Percentiles rank a stretch among this genome's conserved stretches.
phyloP scores from a whole-genome alignment of 2,113 vertebrate genomes.

The Pipra filicauda region DNA sequence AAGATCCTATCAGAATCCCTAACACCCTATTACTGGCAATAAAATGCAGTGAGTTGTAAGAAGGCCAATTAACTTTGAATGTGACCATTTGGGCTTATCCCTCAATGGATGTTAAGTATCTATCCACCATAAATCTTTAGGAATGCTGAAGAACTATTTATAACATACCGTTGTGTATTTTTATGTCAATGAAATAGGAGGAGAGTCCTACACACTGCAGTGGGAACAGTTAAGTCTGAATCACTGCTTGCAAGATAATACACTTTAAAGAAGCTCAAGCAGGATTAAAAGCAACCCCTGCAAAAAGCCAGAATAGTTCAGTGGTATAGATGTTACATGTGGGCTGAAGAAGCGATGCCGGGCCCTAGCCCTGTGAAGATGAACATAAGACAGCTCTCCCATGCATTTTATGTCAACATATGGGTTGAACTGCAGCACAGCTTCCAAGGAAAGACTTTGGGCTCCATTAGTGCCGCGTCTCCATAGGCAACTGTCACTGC shows the following conservation, averaged over 20 bases:
- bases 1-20: constrained; percentile 41
- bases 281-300: constrained; percentile 55
- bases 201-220: constrained; percentile 62
- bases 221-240: constrained; percentile 60
- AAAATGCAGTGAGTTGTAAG: not conserved
- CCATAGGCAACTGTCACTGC: constrained; percentile 65
- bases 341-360: constrained; percentile 23
- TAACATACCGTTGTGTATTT: constrained; percentile 56
- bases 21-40: not conserved
- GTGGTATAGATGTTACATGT: not conserved
- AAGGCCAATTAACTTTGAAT: constrained; percentile 23
- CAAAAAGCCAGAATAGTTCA: constrained; percentile 54
- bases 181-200: constrained; percentile 69
- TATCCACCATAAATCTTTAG: constrained; percentile 27
- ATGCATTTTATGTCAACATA: constrained; percentile 12
- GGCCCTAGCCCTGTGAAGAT: not conserved
- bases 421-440: constrained; percentile 29
- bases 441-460: constrained; percentile 25
- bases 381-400: not conserved
- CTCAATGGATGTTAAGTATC: constrained; percentile 7
- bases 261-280: constrained; percentile 38
- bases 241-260: constrained; percentile 59
- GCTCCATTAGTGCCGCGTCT: constrained; percentile 31
- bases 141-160: constrained; percentile 57
- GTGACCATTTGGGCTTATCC: constrained; percentile 8